phyloP scores from a whole-genome alignment of 2,113 vertebrate species.

The Misgurnus mizolepis region DNA sequence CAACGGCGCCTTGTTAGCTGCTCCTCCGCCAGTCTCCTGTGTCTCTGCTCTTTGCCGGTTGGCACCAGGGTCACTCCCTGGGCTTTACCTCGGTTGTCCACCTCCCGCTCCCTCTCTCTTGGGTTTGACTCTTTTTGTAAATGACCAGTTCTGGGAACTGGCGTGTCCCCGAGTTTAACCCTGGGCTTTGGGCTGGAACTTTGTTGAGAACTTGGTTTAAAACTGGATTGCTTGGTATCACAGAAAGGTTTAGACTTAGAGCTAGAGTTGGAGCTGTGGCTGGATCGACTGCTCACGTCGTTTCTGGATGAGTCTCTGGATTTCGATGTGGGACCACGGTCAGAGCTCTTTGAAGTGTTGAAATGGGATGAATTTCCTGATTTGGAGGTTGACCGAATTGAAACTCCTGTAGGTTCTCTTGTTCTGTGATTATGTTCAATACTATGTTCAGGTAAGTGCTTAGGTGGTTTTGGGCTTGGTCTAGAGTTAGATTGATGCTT shows the following conservation, averaged over 20 bases:
- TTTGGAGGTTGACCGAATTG: slow-evolving; percentile 53
- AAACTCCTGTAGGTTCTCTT: slow-evolving; percentile 33
- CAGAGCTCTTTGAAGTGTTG: slow-evolving; percentile 37
- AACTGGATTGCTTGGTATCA: slow-evolving; percentile 17
- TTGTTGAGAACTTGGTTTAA: slow-evolving; percentile 44
- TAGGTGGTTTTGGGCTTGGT: slow-evolving; percentile 48
- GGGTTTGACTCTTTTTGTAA: slow-evolving; percentile 56
- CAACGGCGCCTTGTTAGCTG: slow-evolving; percentile 72
- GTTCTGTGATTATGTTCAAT: slow-evolving; percentile 36
- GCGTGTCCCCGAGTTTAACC: slow-evolving; percentile 56
- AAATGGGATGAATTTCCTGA: slow-evolving; percentile 47
- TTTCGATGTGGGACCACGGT: slow-evolving; percentile 47
- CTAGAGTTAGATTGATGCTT: slow-evolving; percentile 49
- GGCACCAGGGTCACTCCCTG: slow-evolving; percentile 47
- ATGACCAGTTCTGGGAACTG: slow-evolving; percentile 41
- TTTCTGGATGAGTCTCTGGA: slow-evolving; percentile 50
- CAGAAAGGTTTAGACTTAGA: slow-evolving; percentile 8
- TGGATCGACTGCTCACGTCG: slow-evolving; percentile 49
- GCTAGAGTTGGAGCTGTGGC: slow-evolving; percentile 45
- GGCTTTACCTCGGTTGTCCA: slow-evolving; percentile 56
- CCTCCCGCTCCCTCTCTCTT: slow-evolving; percentile 58
- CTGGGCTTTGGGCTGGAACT: slow-evolving; percentile 53
- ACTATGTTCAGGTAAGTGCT: slow-evolving; percentile 46
- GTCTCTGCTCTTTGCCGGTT: slow-evolving; percentile 59
- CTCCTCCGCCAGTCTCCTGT: slow-evolving; percentile 78